phyloP scores from a whole-genome alignment of 2,797 vertebrate genomes.

The Sebastes iracundus region DNA sequence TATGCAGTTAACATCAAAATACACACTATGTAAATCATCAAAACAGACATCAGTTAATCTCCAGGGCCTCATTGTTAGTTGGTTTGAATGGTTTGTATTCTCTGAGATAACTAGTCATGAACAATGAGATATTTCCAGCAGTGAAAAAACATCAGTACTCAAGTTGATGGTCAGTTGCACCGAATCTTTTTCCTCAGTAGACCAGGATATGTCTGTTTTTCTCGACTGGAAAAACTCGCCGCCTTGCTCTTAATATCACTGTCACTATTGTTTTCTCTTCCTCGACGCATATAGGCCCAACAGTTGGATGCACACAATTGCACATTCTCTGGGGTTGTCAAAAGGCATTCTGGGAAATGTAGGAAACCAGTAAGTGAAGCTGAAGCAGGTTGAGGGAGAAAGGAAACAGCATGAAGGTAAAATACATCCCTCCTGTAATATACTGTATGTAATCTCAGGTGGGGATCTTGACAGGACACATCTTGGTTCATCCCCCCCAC shows the following conservation, averaged over 20 bases:
- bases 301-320: not conserved
- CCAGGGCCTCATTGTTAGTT: not conserved
- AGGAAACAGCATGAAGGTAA: not conserved
- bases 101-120: not conserved
- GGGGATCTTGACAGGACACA: not conserved
- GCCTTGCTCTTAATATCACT: not conserved
- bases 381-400: not conserved
- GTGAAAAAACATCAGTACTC: not conserved
- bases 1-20: not conserved
- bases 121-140: not conserved
- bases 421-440: not conserved
- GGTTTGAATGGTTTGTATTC: not conserved
- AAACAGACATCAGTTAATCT: not conserved
- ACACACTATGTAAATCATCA: not conserved
- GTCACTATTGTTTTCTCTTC: constrained; percentile 8
- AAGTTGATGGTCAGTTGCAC: not conserved
- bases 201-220: not conserved
- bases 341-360: constrained; percentile 34
- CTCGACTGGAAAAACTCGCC: not conserved
- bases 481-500: not conserved
- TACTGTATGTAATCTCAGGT: not conserved
- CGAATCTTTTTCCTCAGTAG: not conserved
- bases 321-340: constrained; percentile 1
- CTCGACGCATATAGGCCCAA: not conserved
- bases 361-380: constrained; percentile 6